phyloP scores from a whole-genome alignment of 2,888 invertebrate genomes.

The Abrostola tripartita region DNA sequence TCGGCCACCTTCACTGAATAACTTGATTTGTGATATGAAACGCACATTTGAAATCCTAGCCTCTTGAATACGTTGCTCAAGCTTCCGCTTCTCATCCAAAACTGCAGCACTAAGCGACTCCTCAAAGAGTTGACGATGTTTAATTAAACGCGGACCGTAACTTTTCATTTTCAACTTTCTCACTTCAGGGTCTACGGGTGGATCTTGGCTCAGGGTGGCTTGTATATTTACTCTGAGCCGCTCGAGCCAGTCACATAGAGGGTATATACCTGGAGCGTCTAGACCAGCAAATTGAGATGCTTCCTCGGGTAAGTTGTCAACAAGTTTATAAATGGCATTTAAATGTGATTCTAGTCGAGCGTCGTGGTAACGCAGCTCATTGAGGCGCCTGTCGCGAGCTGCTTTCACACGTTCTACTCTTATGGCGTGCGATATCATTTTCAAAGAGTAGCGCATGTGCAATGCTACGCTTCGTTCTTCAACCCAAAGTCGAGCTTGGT shows the following conservation, averaged over 20 bases:
- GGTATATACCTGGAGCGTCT: slow-evolving; percentile 71
- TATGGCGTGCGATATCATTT: slow-evolving; percentile 74
- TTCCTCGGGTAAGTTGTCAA: slow-evolving; percentile 65
- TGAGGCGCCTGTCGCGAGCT: slow-evolving; percentile 65
- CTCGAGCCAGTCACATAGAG: slow-evolving; percentile 68
- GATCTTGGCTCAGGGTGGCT: slow-evolving; percentile 54
- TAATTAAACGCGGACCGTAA: slow-evolving; percentile 70
- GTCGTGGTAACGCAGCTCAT: slow-evolving; percentile 73
- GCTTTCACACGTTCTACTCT: slow-evolving; percentile 74
- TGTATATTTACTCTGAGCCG: slow-evolving; percentile 65
- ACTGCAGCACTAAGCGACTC: slow-evolving; percentile 69
- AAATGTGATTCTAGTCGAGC: slow-evolving; percentile 72
- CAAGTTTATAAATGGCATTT: slow-evolving; percentile 67
- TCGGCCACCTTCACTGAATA: slow-evolving; percentile 74
- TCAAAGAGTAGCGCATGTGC: slow-evolving; percentile 74
- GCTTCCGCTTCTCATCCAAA: slow-evolving; percentile 60
- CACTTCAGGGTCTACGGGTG: slow-evolving; percentile 61
- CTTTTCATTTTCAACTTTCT: slow-evolving; percentile 75
- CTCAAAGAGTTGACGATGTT: slow-evolving; percentile 69
- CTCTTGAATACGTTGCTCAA: slow-evolving; percentile 71
- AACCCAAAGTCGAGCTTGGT: slow-evolving; percentile 74
- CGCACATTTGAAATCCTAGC: slow-evolving; percentile 77
- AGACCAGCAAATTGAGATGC: slow-evolving; percentile 65
- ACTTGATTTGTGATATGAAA: slow-evolving; percentile 68
- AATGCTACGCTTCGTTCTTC: slow-evolving; percentile 68